Base-by-base conservation (phyloP, 2,797 vertebrate genomes). In the Cuculus canorus region DNA sequence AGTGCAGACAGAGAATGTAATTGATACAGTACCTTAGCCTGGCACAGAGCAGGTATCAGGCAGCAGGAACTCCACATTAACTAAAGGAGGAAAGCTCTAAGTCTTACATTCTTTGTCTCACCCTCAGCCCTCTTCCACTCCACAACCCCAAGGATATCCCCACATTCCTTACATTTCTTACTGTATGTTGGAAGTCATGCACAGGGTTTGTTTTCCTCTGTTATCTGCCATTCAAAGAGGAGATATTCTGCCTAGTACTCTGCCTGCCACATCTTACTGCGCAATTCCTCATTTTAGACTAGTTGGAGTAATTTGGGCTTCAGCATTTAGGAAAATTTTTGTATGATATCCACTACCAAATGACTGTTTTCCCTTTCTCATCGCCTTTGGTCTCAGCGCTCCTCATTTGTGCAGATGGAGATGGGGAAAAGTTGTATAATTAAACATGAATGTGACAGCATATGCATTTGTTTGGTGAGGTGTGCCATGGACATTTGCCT, bases 361-460 rank as follows among this genome's bases (percentile, higher is more conserved):
- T 33, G 50, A 39, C 32, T 54, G 35, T 70, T 93, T 91, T 84
- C 25, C 8, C 17, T 79, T 78, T 66, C 63, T 54, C 27, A 33
- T 52, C 57, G 78, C 37, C 64, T 81, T 82, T 92, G 64, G 10
- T 77, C 65, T 91, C 71, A 91, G 45, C 23, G 3, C 33, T 91
- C 56, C 41, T 94, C 68, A 54, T 47, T 22, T 86, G 37, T 65
- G 57, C 82, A 76, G 69, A 63, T 68, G 86, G 50, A 53, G 37
- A 60, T 48, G 59, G 73, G 45, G 27, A 92, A 86, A 68, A 88
- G 22, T 35, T 90, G 57, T 64, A 37, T 81, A 78, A 83, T 81
- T 92, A 93, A 86, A 56, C 39, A 37, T 5, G 21, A 23, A 50
- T 0, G 1, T 88, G 88, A 69, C 75, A 92, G 71, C 10, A 61